Evolutionary conservation across 2,113 vertebrate genomes (phyloP), one percentile per base, ranked within the genome.

Genomic region (Halichoeres trimaculatus): DNA sequence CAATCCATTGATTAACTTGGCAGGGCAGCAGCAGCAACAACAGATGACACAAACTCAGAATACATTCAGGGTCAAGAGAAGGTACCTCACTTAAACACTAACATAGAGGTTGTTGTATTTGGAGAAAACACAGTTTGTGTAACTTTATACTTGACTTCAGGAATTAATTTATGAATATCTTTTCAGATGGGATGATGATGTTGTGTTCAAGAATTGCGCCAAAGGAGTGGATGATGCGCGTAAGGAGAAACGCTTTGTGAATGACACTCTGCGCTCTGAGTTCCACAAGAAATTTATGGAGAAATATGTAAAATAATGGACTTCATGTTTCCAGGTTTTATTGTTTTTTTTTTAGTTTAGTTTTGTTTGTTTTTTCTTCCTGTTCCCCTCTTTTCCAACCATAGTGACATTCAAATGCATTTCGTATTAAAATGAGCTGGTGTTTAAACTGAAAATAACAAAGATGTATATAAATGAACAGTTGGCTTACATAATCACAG

Each of bases 131-230:
- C 5, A 3, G 2, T 20, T 30, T 4, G 16, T 1, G 23, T 26
- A 10, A 4, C 10, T 58, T 30, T 14, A 16, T 17, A 35, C 4
- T 11, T 19, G 36, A 36, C 12, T 45, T 22, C 14, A 45, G 5
- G 1, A 47, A 14, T 47, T 45, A 0, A 62, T 77, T 38, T 57
- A 23, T 43, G 30, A 12, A 51, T 80, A 38, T 65, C 87, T 74
- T 53, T 94, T 53, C 83, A 99, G 98, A 81, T 99, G 98, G 98
- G 98, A 99, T 22, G 98, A 99, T 59, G 98, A 99, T n/a, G 97
- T 99, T 20, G 97, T 99, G 67, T 99, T 99, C 91, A 99, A 99
- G 93, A 99, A 99, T 74, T 99, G 97, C 56, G 98, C 98, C 62
- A 99, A 99, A 88, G 98, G 97, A n/a, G 93, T 99, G 48, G 97